These are phyloP conservation scores for Plutomurus gul DNA, from an alignment of 1,140 invertebrate genomes.

Conservation along the genomic window DNA sequence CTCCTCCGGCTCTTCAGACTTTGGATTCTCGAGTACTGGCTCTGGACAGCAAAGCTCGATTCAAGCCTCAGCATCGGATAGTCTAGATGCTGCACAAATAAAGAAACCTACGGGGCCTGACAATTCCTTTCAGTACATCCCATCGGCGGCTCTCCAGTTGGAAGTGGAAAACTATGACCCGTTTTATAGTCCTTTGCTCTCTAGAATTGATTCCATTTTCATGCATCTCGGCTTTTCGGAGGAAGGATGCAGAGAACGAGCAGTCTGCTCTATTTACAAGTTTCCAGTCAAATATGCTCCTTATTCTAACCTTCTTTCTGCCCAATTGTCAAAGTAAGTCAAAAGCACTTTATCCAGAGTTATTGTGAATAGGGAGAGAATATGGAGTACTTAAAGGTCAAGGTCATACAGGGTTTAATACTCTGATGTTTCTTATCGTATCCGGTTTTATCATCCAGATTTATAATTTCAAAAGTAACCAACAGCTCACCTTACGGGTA, in stretches of 20 bases:
- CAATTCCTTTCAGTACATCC: conserved; percentile 74
- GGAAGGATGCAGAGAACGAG: conserved; percentile 75
- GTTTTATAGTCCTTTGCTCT: conserved; percentile 81
- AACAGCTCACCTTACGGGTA: too few relatives aligned
- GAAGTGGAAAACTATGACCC: conserved; percentile 82
- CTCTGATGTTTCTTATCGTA: too few relatives aligned
- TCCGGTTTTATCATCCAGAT: too few relatives aligned
- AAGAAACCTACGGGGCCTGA: conserved; percentile 12
- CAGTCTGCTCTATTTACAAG: conserved; percentile 82
- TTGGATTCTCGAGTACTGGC: neutral
- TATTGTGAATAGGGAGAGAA: too few relatives aligned
- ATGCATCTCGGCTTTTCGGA: conserved; percentile 71
- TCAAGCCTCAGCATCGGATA: neutral
- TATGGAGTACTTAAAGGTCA: too few relatives aligned
- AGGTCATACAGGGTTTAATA: too few relatives aligned
- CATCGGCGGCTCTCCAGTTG: conserved; percentile 69
- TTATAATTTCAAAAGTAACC: too few relatives aligned
- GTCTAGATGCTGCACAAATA: neutral
- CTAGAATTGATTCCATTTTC: conserved; percentile 78
- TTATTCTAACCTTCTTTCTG: conserved; percentile 83
- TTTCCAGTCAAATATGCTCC: conserved; percentile 82
- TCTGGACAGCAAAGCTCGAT: neutral
- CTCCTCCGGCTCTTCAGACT: neutral
- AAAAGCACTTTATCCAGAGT: too few relatives aligned
- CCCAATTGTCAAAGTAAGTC: conserved; percentile 79